These are phyloP conservation scores for Dynastes hyllus DNA, from an alignment of 2,888 invertebrate genomes.

Conservation along the genomic window DNA sequence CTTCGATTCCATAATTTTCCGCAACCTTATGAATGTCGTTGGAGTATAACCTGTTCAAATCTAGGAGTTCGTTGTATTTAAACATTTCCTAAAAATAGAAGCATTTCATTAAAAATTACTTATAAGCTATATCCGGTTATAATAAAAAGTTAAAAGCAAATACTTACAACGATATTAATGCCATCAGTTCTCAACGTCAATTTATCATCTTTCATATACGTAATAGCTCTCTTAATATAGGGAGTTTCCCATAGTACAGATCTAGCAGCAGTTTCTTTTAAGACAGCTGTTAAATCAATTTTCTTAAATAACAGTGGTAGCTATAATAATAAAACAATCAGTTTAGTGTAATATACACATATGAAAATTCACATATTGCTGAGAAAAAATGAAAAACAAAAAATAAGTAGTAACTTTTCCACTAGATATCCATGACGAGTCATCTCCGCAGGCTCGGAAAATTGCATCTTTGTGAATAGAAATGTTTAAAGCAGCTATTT, in stretches of 20 bases:
- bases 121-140: background rate
- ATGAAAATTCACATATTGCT: background rate
- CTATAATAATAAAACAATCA: slow-evolving; percentile 66
- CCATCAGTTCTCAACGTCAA: slow-evolving; percentile 94
- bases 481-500: too few species aligned
- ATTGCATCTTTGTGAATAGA: too few species aligned
- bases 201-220: slow-evolving; percentile 78
- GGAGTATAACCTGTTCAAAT: slow-evolving; percentile 88
- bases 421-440: too few species aligned
- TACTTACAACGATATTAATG: slow-evolving; percentile 85
- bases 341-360: slow-evolving; percentile 12
- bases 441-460: too few species aligned
- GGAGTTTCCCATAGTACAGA: slow-evolving; percentile 87
- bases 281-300: slow-evolving; percentile 84
- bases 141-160: background rate
- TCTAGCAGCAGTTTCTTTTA: slow-evolving; percentile 80
- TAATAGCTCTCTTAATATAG: slow-evolving; percentile 89
- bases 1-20: slow-evolving; percentile 95
- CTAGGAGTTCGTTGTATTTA: slow-evolving; percentile 83
- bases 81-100: slow-evolving; percentile 82
- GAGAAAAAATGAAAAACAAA: background rate
- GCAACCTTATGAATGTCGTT: slow-evolving; percentile 97
- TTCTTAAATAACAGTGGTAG: slow-evolving; percentile 77
- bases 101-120: too few species aligned
- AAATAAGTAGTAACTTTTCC: too few species aligned